Percentiles rank a stretch among this genome's conserved stretches.
These are phyloP conservation scores for Caenorhabditis remanei DNA, from an alignment of 1,140 invertebrate genomes.

Conservation along the genomic window DNA sequence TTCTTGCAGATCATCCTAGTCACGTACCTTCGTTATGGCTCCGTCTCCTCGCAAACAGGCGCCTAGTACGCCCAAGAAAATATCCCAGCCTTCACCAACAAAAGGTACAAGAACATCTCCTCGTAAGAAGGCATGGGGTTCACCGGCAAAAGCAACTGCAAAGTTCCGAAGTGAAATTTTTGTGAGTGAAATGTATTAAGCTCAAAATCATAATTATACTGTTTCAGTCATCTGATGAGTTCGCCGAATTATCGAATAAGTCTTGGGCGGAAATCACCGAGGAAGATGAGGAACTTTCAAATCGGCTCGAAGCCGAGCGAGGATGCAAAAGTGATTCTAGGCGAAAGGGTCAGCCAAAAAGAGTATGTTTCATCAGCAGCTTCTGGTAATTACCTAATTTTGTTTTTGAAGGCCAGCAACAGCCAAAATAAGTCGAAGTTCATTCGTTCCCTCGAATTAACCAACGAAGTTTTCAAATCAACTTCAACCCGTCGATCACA, in stretches of 20 bases:
- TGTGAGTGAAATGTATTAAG: constrained; percentile 8
- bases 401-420: constrained; percentile 1
- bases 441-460: constrained; percentile 35
- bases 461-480: constrained; percentile 38
- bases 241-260: constrained; percentile 22
- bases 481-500: constrained; percentile 22
- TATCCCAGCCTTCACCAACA: background rate
- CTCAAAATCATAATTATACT: background rate
- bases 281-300: constrained; percentile 4
- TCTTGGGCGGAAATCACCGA: constrained; percentile 60
- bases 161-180: constrained; percentile 39
- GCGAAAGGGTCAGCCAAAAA: constrained; percentile 54
- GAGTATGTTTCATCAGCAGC: background rate
- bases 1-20: background rate
- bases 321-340: constrained; percentile 47
- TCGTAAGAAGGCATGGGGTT: constrained; percentile 60
- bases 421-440: constrained; percentile 42
- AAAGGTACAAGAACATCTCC: constrained; percentile 56
- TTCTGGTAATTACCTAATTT: background rate
- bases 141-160: constrained; percentile 41
- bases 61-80: constrained; percentile 33
- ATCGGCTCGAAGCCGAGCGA: constrained; percentile 6
- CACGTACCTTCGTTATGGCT: background rate
- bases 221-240: constrained; percentile 13
- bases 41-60: constrained; percentile 44